Evolutionary conservation across 2,888 invertebrate species (phyloP).

Genomic region (Plagodis pulveraria): DNA sequence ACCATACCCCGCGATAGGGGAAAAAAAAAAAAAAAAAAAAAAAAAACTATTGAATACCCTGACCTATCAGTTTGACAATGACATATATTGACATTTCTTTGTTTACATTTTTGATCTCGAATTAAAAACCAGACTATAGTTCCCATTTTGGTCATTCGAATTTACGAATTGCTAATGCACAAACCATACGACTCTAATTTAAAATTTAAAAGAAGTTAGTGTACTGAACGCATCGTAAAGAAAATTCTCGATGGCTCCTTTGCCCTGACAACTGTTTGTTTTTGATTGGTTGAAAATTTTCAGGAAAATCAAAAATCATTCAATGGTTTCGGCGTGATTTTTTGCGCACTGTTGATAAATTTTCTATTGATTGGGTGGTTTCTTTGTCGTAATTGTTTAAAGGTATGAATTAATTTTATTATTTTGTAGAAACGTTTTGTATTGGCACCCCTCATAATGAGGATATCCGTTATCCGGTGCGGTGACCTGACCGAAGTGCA

Average conservation of each 20-base stretch:
- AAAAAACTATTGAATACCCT: no score
- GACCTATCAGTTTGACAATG: no score
- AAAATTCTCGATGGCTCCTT: conserved; percentile 57
- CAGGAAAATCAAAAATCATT: conserved; percentile 58
- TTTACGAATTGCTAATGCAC: no score
- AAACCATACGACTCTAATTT: no score
- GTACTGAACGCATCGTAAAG: conserved; percentile 53
- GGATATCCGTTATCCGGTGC: conserved; percentile 77
- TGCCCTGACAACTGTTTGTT: conserved; percentile 76
- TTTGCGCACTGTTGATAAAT: background rate
- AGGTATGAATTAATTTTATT: conserved; percentile 3
- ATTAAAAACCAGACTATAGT: no score
- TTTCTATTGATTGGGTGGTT: no score
- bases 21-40: no score
- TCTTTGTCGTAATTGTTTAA: background rate
- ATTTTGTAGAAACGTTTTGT: conserved; percentile 1
- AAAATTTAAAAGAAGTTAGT: background rate
- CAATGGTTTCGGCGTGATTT: conserved; percentile 25
- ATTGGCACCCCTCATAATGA: conserved; percentile 50
- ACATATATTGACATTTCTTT: no score
- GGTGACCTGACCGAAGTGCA: conserved; percentile 48
- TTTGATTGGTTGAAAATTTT: conserved; percentile 77
- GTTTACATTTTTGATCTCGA: no score
- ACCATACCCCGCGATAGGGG: no score
- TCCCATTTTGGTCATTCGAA: no score